Evolutionary conservation across 2,888 invertebrate genomes (phyloP), one percentile per base, ranked within the genome.

Genomic region (Himalopsyche tibetana): DNA sequence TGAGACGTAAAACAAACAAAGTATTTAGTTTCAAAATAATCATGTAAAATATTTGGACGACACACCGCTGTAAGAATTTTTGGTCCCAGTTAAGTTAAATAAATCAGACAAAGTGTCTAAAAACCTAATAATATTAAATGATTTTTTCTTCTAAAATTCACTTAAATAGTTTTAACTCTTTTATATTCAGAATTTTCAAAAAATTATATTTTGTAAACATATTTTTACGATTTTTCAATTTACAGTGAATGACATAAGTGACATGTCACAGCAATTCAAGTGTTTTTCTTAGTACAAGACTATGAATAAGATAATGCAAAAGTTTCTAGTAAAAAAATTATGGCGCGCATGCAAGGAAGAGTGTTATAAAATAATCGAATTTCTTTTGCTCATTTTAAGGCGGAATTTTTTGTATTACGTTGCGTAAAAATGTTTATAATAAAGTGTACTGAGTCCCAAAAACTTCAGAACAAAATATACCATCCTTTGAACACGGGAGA

Each of bases 311-410:
- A 63, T 63, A 63, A 63, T 63, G 63, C 63, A 63, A 63, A 63
- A 63, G 63, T 63, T 63, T 63, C 63, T 63, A 63, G 63, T 63
- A 63, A 28, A 63, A 63, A 63, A 63, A 63, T 63, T 19, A 63
- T 63, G 28, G 63, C 63, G 19, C 63, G 63, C 11, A 63, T 63
- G 63, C 63, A 63, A 63, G 63, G 63, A 63, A 19, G 15, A 15
- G 19, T 63, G 63, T 63, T 63, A 63, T 63, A 19, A 63, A 63
- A 63, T 63, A 63, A 63, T 63, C 63, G 63, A 63, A 63, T 63
- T 63, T 63, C 56, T 63, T 63, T 63, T 63, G 3, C 63, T 63
- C 63, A 28, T 63, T 63, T 63, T 19, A 63, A 63, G 63, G 63
- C 28, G 19, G 63, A 63, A 63, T 63, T 63, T 63, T 63, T 19